Percentiles rank a stretch among this genome's conserved stretches.
Evolutionary conservation across 1,140 invertebrate species (phyloP).

Genomic region (Sycophila sp.): DNA sequence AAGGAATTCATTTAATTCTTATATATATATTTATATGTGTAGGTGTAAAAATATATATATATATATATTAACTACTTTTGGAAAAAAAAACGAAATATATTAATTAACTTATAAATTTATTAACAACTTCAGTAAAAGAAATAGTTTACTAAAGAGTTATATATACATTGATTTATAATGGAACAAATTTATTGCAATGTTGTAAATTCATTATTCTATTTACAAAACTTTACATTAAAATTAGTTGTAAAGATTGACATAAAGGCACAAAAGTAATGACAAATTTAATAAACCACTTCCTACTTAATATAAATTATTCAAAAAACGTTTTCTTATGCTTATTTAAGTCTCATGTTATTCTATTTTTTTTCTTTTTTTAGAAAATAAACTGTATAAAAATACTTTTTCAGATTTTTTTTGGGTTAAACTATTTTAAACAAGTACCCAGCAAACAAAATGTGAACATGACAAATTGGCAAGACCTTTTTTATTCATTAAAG

Average conservation of each 20-base stretch:
- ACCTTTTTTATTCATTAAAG: conserved; percentile 30
- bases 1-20: conserved; percentile 20
- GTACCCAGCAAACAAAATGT: conserved; percentile 38
- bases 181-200: conserved; percentile 36
- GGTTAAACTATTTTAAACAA: conserved; percentile 40
- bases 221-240: conserved; percentile 40
- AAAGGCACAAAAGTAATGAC: conserved; percentile 39
- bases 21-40: background rate
- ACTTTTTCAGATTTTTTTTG: conserved; percentile 37
- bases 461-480: conserved; percentile 38
- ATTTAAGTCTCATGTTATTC: conserved; percentile 37
- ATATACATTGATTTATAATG: conserved; percentile 24
- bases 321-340: conserved; percentile 30
- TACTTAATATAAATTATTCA: conserved; percentile 36
- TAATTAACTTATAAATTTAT: conserved; percentile 46
- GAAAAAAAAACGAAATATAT: conserved; percentile 33
- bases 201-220: conserved; percentile 37
- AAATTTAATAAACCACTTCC: conserved; percentile 37
- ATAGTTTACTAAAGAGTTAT: conserved; percentile 35
- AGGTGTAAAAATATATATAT: background rate
- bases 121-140: conserved; percentile 38
- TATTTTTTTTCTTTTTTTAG: conserved; percentile 31
- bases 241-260: conserved; percentile 34
- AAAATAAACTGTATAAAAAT: conserved; percentile 41
- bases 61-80: conserved; percentile 20